phyloP scores from a whole-genome alignment of 2,113 vertebrate species.

The Platanista minor region DNA sequence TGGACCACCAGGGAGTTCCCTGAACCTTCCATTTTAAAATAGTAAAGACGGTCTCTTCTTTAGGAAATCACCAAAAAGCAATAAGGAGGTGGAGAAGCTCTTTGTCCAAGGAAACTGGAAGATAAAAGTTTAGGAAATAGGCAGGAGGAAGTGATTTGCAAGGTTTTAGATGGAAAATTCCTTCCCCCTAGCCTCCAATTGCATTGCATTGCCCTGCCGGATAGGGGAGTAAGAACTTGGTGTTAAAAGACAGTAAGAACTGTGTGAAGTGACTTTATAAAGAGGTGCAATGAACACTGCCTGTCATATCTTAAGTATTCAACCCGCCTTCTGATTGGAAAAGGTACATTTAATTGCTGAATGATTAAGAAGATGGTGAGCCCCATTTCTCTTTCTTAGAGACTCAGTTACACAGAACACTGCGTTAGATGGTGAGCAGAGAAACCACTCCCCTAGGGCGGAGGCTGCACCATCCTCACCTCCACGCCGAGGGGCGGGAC shows the following conservation, averaged over 20 bases:
- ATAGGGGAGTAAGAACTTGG: background rate
- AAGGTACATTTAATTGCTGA: background rate
- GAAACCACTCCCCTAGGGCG: background rate
- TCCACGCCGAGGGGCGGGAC: background rate
- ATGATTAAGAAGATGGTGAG: background rate
- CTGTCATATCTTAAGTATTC: background rate
- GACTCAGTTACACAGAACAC: no score
- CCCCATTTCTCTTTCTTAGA: background rate
- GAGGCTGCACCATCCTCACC: no score
- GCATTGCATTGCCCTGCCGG: background rate
- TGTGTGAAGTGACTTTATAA: background rate
- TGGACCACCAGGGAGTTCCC: background rate
- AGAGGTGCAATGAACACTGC: background rate
- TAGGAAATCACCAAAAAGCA: background rate
- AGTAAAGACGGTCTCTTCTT: background rate
- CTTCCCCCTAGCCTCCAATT: background rate
- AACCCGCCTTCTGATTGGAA: background rate
- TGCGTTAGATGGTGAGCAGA: fast-evolving
- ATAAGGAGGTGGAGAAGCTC: background rate
- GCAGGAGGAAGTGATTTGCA: background rate
- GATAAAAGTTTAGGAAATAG: background rate
- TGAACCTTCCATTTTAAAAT: background rate
- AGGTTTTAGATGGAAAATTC: background rate
- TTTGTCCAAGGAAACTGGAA: background rate
- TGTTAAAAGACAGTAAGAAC: background rate